Evolutionary conservation across 2,797 vertebrate genomes (phyloP), one percentile per base, ranked within the genome.

Genomic region (Pseudomugil tenellus): DNA sequence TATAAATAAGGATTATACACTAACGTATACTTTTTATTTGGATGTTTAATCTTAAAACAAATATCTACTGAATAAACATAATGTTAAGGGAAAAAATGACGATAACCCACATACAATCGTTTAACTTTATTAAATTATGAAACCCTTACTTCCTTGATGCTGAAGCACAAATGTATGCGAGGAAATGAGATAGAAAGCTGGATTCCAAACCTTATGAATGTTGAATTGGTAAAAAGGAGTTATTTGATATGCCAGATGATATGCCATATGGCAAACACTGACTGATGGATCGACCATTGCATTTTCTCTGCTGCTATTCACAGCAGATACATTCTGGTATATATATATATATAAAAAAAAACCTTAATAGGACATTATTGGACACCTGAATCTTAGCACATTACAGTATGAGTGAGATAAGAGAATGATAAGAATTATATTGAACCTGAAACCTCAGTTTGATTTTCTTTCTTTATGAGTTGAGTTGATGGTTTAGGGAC

Each of bases 171-270:
- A 84, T 77, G 56, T 81, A 70, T 75, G 32, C 54, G 63, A 79
- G 84, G 83, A 89, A 88, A 91, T 88, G 59, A 89, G 73, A 87
- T 68, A 82, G 81, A 77, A 62, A 55, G 52, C 52, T 29, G 8
- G 31, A 35, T 83, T 79, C 63, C 58, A 72, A 41, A 76, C 43
- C 63, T 56, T 54, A 69, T 79, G 64, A 79, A 84, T 85, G 82
- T 72, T 83, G 73, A 77, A 83, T 86, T 76, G 72, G 66, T 84
- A n/a, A 84, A 65, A 65, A 71, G 67, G 72, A 80, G 81, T 86
- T 83, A 90, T 90, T 90, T 87, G 89, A 92, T 91, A 76, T 79
- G 71, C 87, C 81, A 85, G 88, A 90, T 88, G 89, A 92, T 91
- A 77, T 79, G 68, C 87, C 81, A 85, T 88, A 90, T 82, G 89